Percentiles rank a stretch among this genome's conserved stretches.
Evolutionary conservation across 2,888 invertebrate species (phyloP).

Genomic region (Fissipunctia ypsillon): DNA sequence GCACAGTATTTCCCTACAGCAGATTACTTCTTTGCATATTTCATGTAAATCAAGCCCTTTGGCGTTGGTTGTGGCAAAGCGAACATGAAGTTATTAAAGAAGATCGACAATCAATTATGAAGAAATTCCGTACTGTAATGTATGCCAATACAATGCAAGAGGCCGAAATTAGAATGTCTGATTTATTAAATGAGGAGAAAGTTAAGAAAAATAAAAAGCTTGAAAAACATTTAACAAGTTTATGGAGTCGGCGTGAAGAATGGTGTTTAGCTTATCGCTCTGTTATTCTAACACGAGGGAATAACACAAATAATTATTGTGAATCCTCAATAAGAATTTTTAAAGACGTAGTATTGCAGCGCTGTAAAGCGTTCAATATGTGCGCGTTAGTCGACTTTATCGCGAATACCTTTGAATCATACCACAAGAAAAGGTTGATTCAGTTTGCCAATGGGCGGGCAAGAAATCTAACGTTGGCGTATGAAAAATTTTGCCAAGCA

Average conservation of each 20-base stretch:
- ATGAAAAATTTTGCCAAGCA: no score
- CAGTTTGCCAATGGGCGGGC: no score
- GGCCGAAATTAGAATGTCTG: slow-evolving; percentile 28
- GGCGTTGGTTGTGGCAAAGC: slow-evolving; percentile 45
- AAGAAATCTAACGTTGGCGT: no score
- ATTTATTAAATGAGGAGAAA: slow-evolving; percentile 38
- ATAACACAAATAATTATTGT: slow-evolving; percentile 34
- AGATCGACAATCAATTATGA: slow-evolving; percentile 37
- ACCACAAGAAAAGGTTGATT: no score
- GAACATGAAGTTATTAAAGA: slow-evolving; percentile 46
- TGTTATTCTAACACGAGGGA: no score
- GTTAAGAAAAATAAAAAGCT: slow-evolving; percentile 34
- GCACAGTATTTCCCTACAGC: not conserved
- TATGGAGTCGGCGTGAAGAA: not conserved
- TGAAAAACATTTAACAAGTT: slow-evolving; percentile 40
- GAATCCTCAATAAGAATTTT: slow-evolving; percentile 36
- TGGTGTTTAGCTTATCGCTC: no score
- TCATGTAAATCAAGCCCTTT: slow-evolving; percentile 47
- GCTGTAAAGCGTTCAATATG: slow-evolving; percentile 58
- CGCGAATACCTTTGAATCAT: not conserved
- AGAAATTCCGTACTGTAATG: no score
- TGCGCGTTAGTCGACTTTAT: slow-evolving; percentile 50
- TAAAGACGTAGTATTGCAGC: slow-evolving; percentile 28
- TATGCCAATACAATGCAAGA: not conserved
- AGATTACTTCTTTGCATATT: slow-evolving; percentile 44